Evolutionary conservation across 2,113 vertebrate species (phyloP).

Genomic region (Pantherophis guttatus): DNA sequence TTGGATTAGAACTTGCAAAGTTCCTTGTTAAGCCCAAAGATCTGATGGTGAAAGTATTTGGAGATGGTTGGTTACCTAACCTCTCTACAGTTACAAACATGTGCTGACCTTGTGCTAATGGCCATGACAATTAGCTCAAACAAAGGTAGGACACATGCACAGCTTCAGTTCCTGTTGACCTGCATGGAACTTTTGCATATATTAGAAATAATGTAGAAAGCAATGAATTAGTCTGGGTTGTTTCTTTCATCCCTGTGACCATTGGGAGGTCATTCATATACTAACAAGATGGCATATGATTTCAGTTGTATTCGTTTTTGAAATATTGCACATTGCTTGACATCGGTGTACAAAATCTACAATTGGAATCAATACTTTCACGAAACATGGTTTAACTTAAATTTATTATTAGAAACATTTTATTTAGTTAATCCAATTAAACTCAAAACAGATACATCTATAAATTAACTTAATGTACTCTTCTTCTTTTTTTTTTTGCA

Average conservation of each 20-base stretch:
- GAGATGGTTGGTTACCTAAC: not conserved
- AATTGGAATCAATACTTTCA: conserved; percentile 65
- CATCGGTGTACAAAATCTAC: conserved; percentile 36
- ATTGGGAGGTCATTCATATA: not conserved
- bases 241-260: not conserved
- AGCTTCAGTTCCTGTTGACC: not conserved
- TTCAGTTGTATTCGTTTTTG: not conserved
- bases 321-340: conserved; percentile 29
- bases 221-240: not conserved
- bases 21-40: not conserved
- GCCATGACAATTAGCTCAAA: not conserved
- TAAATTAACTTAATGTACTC: conserved; percentile 47
- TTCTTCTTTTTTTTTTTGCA: conserved; percentile 18
- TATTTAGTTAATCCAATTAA: conserved; percentile 47
- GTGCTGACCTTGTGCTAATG: not conserved
- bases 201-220: not conserved
- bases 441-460: conserved; percentile 44
- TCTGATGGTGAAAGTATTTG: not conserved
- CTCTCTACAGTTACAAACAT: not conserved
- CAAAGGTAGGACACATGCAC: not conserved
- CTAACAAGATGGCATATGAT: conserved; percentile 27
- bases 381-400: conserved; percentile 53
- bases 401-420: conserved; percentile 56
- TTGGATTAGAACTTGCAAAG: not conserved
- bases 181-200: not conserved